These are phyloP conservation scores for Temnopleurus reevesii DNA, from an alignment of 53 echinoderm and acorn worm genomes.

Conservation along the genomic window DNA sequence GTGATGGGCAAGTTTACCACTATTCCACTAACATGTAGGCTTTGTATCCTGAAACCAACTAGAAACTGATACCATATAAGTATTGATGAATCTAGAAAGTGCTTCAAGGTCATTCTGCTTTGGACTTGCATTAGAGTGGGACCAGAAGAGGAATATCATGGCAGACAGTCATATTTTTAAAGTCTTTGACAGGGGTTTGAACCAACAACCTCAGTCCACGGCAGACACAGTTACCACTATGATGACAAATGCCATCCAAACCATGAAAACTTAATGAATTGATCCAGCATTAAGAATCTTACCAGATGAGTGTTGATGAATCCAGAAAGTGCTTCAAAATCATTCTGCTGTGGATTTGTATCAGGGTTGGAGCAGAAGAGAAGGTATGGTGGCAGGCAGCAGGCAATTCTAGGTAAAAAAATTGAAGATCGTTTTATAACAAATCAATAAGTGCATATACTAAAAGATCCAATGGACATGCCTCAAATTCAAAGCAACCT, in stretches of 20 bases:
- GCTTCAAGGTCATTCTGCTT: background rate
- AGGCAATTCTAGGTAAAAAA: background rate
- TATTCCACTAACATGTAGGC: background rate
- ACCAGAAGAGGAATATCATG: slow-evolving; percentile 18
- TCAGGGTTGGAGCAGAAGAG: background rate
- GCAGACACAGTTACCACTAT: no score
- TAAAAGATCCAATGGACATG: no score
- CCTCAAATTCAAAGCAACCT: no score
- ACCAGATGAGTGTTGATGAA: slow-evolving; percentile 12
- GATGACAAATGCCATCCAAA: background rate
- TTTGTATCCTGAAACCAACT: background rate
- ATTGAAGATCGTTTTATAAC: no score
- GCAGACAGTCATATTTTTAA: no score
- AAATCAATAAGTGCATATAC: no score
- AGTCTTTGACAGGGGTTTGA: no score
- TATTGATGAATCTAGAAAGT: background rate
- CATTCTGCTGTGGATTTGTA: background rate
- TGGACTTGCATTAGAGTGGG: background rate
- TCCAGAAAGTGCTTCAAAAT: background rate
- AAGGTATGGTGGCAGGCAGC: slow-evolving; percentile 43
- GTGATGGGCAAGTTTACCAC: no score
- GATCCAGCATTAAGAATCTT: background rate
- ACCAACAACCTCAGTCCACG: no score
- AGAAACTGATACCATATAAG: background rate
- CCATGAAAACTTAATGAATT: background rate